Evolutionary conservation across 2,888 invertebrate species (phyloP).

Genomic region (Eudasyphora cyanicolor): DNA sequence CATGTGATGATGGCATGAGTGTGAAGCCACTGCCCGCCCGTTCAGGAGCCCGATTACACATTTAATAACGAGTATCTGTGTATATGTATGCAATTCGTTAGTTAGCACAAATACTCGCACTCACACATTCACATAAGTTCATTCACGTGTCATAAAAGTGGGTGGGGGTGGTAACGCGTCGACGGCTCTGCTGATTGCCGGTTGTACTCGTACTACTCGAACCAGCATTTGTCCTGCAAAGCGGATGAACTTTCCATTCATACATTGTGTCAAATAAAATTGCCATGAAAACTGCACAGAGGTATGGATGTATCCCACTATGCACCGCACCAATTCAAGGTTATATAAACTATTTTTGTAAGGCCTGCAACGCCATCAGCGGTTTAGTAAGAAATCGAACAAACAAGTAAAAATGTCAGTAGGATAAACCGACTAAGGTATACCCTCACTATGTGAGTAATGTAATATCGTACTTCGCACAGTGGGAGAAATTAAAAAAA

Average conservation of each 20-base stretch:
- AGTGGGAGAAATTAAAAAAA: no score
- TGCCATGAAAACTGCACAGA: not conserved
- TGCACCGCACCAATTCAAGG: no score
- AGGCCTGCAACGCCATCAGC: no score
- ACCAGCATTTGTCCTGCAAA: not conserved
- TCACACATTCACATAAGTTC: not conserved
- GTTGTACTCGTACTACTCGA: not conserved
- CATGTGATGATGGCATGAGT: constrained; percentile 75
- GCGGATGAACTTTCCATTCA: not conserved
- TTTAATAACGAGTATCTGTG: constrained; percentile 4
- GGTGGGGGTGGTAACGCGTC: no score
- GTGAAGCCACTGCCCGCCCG: not conserved
- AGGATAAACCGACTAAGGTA: no score
- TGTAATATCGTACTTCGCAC: no score
- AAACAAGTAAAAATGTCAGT: not conserved
- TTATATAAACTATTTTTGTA: no score
- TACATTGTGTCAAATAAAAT: constrained; percentile 39
- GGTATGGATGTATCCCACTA: not conserved
- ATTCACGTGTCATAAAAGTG: no score
- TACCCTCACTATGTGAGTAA: no score
- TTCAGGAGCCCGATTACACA: not conserved
- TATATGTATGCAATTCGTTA: constrained; percentile 35
- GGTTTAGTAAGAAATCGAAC: not conserved
- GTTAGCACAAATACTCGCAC: not conserved
- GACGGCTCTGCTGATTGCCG: no score